These are phyloP conservation scores for Bos taurus DNA, from an alignment of 2,113 vertebrate genomes.

Conservation along the genomic window ARS-UCD2.0 NC_037329.1:78531001-78531500, in stretches of 20 bases:
- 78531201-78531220: not conserved
- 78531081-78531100: not conserved
- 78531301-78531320: not conserved
- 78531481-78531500: not conserved
- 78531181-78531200: not conserved
- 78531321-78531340: not conserved
- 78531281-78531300: not conserved
- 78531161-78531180: not conserved
- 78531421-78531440: not conserved
- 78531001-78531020: not conserved
- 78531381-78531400: not conserved
- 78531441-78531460: fast-evolving
- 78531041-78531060: not conserved
- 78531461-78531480: not conserved
- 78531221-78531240: not conserved
- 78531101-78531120: not conserved
- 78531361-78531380: not conserved
- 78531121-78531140: not conserved
- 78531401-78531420: not conserved
- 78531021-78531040: not conserved
- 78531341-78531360: not conserved
- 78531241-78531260: not conserved
- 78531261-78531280: not conserved
- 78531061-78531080: too few relatives aligned
- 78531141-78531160: not conserved